Evolutionary conservation across 92 coral and sea anemone species (phyloP).

Genomic region (Scolanthus callimorphus): DNA sequence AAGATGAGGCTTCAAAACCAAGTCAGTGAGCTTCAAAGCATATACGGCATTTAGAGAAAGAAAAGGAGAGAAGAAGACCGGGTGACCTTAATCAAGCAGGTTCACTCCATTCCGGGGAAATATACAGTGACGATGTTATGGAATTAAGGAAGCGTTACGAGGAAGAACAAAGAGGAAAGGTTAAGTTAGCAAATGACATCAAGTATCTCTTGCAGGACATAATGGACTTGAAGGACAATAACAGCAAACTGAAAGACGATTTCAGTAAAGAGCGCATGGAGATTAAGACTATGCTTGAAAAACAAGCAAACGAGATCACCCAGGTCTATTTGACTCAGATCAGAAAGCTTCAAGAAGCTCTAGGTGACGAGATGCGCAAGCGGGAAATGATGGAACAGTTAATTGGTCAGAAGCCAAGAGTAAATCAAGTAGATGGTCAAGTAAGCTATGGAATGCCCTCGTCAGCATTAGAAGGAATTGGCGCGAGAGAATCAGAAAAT

Average conservation of each 20-base stretch:
- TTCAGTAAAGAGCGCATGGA: conserved; percentile 74
- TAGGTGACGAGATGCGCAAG: conserved; percentile 60
- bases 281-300: conserved; percentile 71
- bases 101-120: conserved; percentile 22
- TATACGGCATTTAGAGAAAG: conserved; percentile 60
- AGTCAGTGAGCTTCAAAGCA: conserved; percentile 55
- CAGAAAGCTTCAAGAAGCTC: conserved; percentile 61
- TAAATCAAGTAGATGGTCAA: neutral
- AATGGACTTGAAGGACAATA: conserved; percentile 69
- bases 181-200: conserved; percentile 72
- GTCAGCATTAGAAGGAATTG: neutral
- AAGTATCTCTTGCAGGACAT: conserved; percentile 71
- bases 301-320: conserved; percentile 81
- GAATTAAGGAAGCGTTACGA: conserved; percentile 54
- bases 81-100: conserved; percentile 17
- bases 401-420: neutral
- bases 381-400: conserved; percentile 48
- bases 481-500: neutral
- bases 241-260: conserved; percentile 68
- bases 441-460: conserved; percentile 2
- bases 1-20: conserved; percentile 49
- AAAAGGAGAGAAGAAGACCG: conserved; percentile 49
- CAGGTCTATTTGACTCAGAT: conserved; percentile 71
- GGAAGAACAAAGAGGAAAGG: conserved; percentile 63
- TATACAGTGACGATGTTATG: conserved; percentile 47